Percentiles rank a stretch among this genome's conserved stretches.
Evolutionary conservation across 35 echinoderm and acorn worm species (phyloP).

Genomic region (Apostichopus parvimensis): DNA sequence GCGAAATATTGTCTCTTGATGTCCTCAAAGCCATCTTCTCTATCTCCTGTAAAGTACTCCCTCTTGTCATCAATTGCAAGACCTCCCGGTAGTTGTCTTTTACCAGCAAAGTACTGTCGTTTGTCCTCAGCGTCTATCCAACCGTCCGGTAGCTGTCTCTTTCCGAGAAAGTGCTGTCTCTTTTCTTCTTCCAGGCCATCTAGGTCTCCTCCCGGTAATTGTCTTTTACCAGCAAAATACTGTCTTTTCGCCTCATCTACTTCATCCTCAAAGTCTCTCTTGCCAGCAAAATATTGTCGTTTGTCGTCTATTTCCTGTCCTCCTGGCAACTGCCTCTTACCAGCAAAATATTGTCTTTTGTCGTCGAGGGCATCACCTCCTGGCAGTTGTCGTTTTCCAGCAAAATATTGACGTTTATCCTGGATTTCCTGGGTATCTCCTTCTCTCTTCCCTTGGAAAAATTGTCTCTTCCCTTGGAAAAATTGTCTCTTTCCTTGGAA

Average conservation of each 20-base stretch:
- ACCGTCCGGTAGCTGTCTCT: constrained; percentile 27
- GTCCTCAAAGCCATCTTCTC: not conserved
- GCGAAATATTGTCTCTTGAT: constrained; percentile 32
- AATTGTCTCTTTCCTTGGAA: constrained; percentile 31
- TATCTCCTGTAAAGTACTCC: not conserved
- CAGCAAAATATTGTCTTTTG: not conserved
- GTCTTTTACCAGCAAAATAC: not conserved
- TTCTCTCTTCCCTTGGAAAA: not conserved
- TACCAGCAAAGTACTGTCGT: constrained; percentile 29
- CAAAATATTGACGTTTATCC: constrained; percentile 25
- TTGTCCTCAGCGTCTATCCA: constrained; percentile 2
- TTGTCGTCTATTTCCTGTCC: constrained; percentile 1
- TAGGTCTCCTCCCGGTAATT: not conserved
- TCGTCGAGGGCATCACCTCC: not conserved
- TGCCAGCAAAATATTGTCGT: constrained; percentile 25
- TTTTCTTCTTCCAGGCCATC: not conserved
- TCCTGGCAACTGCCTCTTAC: constrained; percentile 11
- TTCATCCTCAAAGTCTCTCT: constrained; percentile 17
- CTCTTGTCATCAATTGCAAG: not conserved
- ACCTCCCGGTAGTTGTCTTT: constrained; percentile 36
- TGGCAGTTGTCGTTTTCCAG: constrained; percentile 23
- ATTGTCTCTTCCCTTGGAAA: not conserved
- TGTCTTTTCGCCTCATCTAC: not conserved
- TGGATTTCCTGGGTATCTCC: not conserved
- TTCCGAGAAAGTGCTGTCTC: constrained; percentile 18